Evolutionary conservation across 2,113 vertebrate genomes (phyloP), one percentile per base, ranked within the genome.

Genomic region (Xiphias gladius): DNA sequence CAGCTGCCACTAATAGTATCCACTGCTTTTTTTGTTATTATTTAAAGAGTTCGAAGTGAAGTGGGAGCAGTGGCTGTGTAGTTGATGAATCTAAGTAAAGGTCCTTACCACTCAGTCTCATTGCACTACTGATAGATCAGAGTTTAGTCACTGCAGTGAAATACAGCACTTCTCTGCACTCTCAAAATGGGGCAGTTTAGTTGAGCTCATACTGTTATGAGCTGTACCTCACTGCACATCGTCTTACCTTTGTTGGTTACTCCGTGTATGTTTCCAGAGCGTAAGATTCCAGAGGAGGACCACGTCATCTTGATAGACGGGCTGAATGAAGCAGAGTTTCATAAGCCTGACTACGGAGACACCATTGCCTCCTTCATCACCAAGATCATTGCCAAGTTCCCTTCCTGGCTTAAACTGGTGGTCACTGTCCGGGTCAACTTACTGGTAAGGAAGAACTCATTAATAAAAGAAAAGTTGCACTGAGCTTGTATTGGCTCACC

Each of bases 271-370:
- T 78, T 81, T 95, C 76, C 91, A 99, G 98, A 99, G 91, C 94
- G 93, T 76, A 99, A 96, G 92, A 98, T 99, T 93, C 96, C 97
- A 70, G 97, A 98, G 84, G 97, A 99, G 73, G 97, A 99, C 86
- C 96, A 96, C 86, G 96, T 99, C 66, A 97, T 99, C 94, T 94
- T 99, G 93, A 93, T 99, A 64, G 98, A 99, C 43, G 97, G 97
- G 26, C 95, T 99, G 93, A 99, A 99, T 37, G 98, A 99, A 91
- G 98, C 98, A 0, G 98, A 99, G 92, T 99, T 99, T 93, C 98
- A 99, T 87, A 99, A 99, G 70, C 98, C 98, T 32, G 98, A 99
- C 94, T 99, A 99, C 76, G 98, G 98, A 59, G 97, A 99, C 92
- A 99, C 98, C 0, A 95, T 99, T 74, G 96, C 97, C 86, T 98